Evolutionary conservation across 2,113 vertebrate genomes (phyloP).

Genomic region (Istiophorus platypterus): DNA sequence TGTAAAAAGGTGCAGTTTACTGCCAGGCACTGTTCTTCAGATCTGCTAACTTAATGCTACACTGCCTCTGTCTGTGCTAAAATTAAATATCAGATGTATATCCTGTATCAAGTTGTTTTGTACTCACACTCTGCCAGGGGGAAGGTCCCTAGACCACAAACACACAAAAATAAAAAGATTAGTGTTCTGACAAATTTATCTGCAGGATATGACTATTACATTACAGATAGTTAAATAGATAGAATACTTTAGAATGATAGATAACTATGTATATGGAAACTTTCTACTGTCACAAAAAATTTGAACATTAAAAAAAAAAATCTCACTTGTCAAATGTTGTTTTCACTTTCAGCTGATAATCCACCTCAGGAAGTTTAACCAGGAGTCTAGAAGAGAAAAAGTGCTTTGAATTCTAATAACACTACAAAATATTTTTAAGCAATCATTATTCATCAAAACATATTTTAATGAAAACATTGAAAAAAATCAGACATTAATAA

Average conservation of each 20-base stretch:
- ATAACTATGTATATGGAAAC: too few relatives aligned
- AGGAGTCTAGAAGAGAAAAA: constrained; percentile 85
- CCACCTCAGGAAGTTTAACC: constrained; percentile 95
- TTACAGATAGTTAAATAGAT: neutral
- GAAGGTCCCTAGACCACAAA: constrained; percentile 89
- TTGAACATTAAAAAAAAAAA: neutral
- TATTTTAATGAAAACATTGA: neutral
- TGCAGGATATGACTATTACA: neutral
- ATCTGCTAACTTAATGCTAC: neutral
- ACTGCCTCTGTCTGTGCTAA: neutral
- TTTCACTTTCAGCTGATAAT: constrained; percentile 98
- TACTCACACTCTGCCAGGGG: constrained; percentile 93
- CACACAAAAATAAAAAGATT: constrained; percentile 56
- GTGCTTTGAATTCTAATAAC: neutral
- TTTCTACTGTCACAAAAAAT: neutral
- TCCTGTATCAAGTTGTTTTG: constrained; percentile 27
- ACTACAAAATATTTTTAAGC: neutral
- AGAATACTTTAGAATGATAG: neutral
- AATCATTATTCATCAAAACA: neutral
- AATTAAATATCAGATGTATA: neutral
- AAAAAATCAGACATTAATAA: neutral
- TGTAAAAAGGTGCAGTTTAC: neutral
- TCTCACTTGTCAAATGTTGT: constrained; percentile 97
- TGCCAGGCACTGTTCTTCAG: neutral
- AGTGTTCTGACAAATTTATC: neutral